These are phyloP conservation scores for Gracilinanus agilis DNA, from an alignment of 2,113 vertebrate species.

Conservation along the genomic window DNA sequence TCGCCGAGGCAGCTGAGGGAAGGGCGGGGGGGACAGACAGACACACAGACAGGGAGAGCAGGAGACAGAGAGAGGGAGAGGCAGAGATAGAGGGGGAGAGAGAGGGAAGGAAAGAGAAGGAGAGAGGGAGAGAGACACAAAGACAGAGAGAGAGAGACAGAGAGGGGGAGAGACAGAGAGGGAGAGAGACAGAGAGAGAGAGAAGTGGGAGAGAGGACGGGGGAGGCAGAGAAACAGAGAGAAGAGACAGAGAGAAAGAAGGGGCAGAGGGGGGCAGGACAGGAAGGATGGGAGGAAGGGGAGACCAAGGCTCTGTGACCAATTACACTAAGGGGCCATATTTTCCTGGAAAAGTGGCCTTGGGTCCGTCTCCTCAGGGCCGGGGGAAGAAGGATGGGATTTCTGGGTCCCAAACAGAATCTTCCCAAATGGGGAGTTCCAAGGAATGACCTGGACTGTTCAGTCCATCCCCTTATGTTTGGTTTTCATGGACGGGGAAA, in stretches of 20 bases:
- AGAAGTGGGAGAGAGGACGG: background rate
- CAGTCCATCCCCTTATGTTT: background rate
- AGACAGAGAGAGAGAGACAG: too few relatives aligned
- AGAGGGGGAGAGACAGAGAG: too few relatives aligned
- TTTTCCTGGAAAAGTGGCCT: background rate
- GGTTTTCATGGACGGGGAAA: background rate
- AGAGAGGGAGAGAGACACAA: too few relatives aligned
- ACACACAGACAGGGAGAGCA: too few relatives aligned
- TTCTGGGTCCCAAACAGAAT: background rate
- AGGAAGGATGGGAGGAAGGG: background rate
- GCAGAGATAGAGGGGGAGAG: accelerated
- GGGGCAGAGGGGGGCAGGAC: background rate
- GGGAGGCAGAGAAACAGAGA: too few relatives aligned
- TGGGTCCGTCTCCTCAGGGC: background rate
- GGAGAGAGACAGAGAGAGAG: background rate
- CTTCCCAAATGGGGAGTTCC: background rate
- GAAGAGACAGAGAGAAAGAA: too few relatives aligned
- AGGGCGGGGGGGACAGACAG: slow-evolving; percentile 46
- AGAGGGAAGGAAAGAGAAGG: too few relatives aligned
- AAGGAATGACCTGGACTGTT: background rate
- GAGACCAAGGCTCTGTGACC: background rate
- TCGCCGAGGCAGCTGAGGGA: slow-evolving; percentile 68
- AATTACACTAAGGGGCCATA: background rate
- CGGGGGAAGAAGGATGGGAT: background rate
- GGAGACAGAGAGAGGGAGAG: background rate